Conservation (phyloP, 2,113 vertebrate species). For the Myocastor coypus region DNA sequence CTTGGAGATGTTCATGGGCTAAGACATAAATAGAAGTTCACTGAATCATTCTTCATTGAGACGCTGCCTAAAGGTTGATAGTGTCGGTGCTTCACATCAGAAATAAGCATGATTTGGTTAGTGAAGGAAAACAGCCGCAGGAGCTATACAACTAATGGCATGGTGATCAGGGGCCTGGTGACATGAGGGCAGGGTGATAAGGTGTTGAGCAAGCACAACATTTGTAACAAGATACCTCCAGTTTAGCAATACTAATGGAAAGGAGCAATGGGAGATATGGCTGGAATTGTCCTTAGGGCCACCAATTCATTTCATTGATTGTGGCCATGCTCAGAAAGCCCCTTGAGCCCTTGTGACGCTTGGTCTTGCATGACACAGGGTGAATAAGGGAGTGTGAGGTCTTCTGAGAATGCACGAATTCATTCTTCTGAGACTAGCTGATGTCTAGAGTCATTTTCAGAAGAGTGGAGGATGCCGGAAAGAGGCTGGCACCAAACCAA, state of each 20-base stretch:
- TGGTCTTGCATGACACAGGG: neutral
- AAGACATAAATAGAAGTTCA: neutral
- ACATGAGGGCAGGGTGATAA: neutral
- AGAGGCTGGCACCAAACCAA: slow-evolving; percentile 14
- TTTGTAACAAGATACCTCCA: neutral
- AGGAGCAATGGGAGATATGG: neutral
- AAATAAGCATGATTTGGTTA: neutral
- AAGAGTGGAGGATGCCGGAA: neutral
- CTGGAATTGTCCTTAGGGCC: neutral
- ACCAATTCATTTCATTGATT: neutral
- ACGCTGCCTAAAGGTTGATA: neutral
- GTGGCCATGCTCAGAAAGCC: neutral
- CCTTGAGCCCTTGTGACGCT: neutral
- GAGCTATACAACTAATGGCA: neutral
- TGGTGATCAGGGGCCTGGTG: neutral
- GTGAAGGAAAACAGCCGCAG: neutral
- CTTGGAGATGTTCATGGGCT: neutral
- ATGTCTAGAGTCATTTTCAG: neutral
- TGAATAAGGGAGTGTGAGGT: neutral
- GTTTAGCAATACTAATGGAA: neutral
- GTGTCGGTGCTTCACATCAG: neutral
- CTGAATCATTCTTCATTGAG: neutral
- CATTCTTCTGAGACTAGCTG: neutral
- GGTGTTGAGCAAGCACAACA: neutral
- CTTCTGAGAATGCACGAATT: neutral